phyloP scores from a whole-genome alignment of 2,113 vertebrate genomes.

The Girardinichthys multiradiatus region DNA sequence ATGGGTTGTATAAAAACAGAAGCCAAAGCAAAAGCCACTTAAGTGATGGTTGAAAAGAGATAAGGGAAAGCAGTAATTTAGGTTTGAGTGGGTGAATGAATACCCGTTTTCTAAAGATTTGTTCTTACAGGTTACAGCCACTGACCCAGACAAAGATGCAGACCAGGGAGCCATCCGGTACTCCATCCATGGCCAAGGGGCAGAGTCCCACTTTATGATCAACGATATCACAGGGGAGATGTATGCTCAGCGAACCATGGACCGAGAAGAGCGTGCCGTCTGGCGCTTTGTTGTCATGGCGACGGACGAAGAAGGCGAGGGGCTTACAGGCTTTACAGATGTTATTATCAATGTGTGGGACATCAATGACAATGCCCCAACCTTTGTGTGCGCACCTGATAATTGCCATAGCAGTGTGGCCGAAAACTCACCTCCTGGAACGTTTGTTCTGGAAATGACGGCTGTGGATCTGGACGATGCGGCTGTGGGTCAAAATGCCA shows the following conservation, averaged over 20 bases:
- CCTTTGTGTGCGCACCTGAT: constrained; percentile 82
- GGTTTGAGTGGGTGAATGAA: constrained; percentile 42
- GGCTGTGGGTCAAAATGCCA: constrained; percentile 85
- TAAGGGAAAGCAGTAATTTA: constrained; percentile 49
- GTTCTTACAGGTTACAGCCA: constrained; percentile 86
- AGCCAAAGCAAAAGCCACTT: constrained; percentile 24
- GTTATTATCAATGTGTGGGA: constrained; percentile 91
- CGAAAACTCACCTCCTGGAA: constrained; percentile 85
- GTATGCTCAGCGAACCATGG: constrained; percentile 85
- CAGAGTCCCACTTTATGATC: constrained; percentile 87
- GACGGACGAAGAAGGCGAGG: constrained; percentile 89
- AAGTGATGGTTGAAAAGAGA: constrained; percentile 36
- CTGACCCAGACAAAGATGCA: constrained; percentile 87
- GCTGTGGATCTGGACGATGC: constrained; percentile 87
- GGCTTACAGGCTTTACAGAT: constrained; percentile 90
- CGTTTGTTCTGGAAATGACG: constrained; percentile 85
- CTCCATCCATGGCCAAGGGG: constrained; percentile 88
- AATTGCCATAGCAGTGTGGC: constrained; percentile 83
- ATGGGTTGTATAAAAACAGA: constrained; percentile 43
- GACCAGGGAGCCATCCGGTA: constrained; percentile 86
- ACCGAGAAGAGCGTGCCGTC: constrained; percentile 85
- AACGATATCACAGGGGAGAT: constrained; percentile 88
- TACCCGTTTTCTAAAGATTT: constrained; percentile 40
- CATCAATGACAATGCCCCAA: constrained; percentile 88
- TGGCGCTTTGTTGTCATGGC: constrained; percentile 92